Conservation (phyloP, 1,140 invertebrate species). For the Eurosta solidaginis region DNA sequence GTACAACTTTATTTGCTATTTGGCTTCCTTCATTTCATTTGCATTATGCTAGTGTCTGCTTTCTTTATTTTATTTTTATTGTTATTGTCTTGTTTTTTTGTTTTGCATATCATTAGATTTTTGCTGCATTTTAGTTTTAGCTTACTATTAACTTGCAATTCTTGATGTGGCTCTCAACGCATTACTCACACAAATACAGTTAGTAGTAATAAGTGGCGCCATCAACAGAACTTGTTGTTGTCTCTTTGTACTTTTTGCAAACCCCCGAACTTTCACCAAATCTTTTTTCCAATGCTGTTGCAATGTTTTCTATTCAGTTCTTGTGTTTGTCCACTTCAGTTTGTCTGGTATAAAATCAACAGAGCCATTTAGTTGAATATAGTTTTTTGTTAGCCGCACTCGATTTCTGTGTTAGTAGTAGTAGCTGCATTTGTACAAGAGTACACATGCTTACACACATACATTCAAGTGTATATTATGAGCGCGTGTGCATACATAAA, state of each 20-base stretch:
- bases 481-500: background rate
- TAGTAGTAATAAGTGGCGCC: conserved; percentile 30
- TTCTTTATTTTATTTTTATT: background rate
- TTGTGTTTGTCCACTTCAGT: conserved; percentile 1
- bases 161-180: background rate
- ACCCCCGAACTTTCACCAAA: background rate
- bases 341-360: background rate
- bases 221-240: conserved; percentile 18
- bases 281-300: background rate
- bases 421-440: background rate
- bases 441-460: background rate
- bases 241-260: background rate
- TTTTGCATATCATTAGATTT: background rate
- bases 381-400: too few relatives aligned
- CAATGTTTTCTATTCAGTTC: background rate
- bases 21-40: background rate
- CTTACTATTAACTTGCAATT: background rate
- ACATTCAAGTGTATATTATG: background rate
- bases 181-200: conserved; percentile 1
- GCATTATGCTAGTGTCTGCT: background rate
- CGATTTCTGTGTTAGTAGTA: background rate
- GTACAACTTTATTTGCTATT: background rate
- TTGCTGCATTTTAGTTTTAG: background rate
- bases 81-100: background rate
- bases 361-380: background rate